These are phyloP conservation scores for Philypnodon macrostomus DNA, from an alignment of 2,797 vertebrate genomes.

Conservation along the genomic window DNA sequence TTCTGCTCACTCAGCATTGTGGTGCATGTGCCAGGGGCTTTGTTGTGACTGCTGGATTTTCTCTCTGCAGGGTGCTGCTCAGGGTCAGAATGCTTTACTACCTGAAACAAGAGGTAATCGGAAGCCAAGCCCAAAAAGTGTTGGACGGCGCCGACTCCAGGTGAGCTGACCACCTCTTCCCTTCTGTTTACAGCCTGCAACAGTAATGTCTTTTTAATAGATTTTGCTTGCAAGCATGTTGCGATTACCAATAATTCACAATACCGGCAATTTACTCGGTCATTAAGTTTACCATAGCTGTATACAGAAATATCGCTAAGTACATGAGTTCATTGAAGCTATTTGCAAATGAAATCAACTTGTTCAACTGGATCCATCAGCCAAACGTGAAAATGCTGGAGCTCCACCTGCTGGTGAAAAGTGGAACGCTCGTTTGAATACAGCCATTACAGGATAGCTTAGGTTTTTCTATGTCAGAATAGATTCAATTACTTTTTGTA, in stretches of 20 bases:
- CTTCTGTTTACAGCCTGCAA: not conserved
- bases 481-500: too few species aligned
- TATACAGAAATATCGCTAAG: not conserved
- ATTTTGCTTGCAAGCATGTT: too few species aligned
- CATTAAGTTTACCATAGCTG: not conserved
- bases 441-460: not conserved
- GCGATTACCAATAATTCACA: too few species aligned
- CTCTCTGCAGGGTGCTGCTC: constrained; percentile 87
- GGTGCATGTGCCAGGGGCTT: constrained; percentile 52
- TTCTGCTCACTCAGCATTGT: constrained; percentile 64
- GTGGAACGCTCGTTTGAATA: not conserved
- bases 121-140: constrained; percentile 88
- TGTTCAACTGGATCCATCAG: constrained; percentile 44
- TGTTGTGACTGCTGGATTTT: constrained; percentile 69
- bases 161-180: constrained; percentile 72
- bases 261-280: too few species aligned
- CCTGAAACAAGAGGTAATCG: constrained; percentile 98
- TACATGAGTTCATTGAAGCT: not conserved
- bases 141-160: constrained; percentile 89
- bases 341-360: constrained; percentile 39
- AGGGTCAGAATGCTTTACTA: constrained; percentile 99
- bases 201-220: not conserved
- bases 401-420: constrained; percentile 66
- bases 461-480: too few species aligned
- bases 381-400: constrained; percentile 28